phyloP scores from a whole-genome alignment of 2,113 vertebrate genomes.

The Pseudopodoces humilis region DNA sequence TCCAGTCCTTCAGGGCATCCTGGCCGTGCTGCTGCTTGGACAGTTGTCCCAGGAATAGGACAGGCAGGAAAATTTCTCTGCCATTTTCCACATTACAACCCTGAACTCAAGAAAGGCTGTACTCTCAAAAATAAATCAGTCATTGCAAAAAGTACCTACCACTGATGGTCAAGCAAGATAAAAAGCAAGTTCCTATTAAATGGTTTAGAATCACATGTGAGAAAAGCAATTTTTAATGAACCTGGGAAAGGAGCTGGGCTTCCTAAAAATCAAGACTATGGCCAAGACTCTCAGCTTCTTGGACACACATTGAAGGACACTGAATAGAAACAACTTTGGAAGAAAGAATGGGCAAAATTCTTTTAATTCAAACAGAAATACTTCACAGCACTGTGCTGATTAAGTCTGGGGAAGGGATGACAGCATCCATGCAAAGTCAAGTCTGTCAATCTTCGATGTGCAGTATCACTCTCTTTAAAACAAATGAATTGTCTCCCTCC shows the following conservation, averaged over 20 bases:
- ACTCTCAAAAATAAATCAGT: background rate
- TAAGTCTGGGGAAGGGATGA: background rate
- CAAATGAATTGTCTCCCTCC: background rate
- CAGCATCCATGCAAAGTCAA: background rate
- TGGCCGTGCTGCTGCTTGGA: background rate
- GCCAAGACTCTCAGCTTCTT: background rate
- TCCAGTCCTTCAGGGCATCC: background rate
- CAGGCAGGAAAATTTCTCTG: background rate
- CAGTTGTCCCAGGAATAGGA: background rate
- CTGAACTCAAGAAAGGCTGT: background rate
- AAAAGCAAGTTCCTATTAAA: background rate
- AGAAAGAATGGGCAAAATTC: background rate
- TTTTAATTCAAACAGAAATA: background rate
- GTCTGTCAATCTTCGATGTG: accelerated
- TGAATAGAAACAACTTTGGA: background rate
- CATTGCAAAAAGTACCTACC: background rate
- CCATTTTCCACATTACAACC: background rate
- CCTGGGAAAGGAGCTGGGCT: background rate
- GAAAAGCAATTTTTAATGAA: background rate
- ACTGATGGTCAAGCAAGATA: background rate
- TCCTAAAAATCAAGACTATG: background rate
- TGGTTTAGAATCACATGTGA: background rate
- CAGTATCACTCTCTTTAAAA: background rate
- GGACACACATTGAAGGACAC: background rate
- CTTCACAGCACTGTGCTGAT: background rate